phyloP scores from a whole-genome alignment of 2,888 invertebrate genomes.

The Daptonema setosum region DNA sequence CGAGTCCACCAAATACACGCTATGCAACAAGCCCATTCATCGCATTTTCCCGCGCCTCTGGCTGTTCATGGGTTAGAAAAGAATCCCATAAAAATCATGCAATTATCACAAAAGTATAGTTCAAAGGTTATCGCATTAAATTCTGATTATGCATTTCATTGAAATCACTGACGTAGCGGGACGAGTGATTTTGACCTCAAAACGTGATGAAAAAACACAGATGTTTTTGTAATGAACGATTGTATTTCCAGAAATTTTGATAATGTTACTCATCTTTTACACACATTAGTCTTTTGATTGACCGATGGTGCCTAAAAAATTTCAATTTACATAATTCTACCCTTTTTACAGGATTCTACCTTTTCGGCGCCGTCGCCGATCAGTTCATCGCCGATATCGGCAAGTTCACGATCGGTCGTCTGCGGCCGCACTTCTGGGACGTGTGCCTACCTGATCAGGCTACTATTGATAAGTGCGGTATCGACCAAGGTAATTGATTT shows the following conservation, averaged over 20 bases:
- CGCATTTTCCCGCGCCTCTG: neutral
- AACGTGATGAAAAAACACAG: neutral
- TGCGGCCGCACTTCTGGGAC: slow-evolving; percentile 76
- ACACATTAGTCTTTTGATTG: neutral
- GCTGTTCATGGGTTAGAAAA: neutral
- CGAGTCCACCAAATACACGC: neutral
- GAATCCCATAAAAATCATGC: no score
- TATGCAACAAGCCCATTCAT: neutral
- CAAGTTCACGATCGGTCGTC: slow-evolving; percentile 72
- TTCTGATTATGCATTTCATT: no score
- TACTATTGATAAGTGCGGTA: slow-evolving; percentile 11
- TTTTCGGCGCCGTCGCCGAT: slow-evolving; percentile 25
- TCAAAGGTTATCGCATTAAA: no score
- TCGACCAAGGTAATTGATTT: slow-evolving; percentile 7
- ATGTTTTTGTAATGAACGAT: neutral
- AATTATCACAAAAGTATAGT: no score
- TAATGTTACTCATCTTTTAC: neutral
- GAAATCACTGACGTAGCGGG: no score
- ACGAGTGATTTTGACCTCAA: no score
- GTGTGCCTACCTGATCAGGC: slow-evolving; percentile 49
- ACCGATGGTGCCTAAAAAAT: neutral
- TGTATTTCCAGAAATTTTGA: neutral
- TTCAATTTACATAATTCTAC: no score
- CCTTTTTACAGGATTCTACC: slow-evolving; percentile 19
- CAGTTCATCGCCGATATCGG: slow-evolving; percentile 55